Conservation (phyloP, 1,140 invertebrate genomes). For the Copidosoma floridanum region DNA sequence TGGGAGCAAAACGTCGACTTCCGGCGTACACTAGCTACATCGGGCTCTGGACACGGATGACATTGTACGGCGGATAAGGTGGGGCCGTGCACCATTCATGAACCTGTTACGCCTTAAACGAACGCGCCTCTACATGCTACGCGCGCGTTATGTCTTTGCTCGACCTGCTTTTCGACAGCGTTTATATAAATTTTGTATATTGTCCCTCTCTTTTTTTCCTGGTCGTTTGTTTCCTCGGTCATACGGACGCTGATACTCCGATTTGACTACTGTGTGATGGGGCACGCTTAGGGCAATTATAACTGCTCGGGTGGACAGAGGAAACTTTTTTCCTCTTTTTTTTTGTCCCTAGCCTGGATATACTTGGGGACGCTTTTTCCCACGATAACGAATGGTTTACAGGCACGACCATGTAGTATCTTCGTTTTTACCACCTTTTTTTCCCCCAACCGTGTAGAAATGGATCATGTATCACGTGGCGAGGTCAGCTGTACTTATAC, state of each 20-base stretch:
- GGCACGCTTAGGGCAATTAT: slow-evolving; percentile 19
- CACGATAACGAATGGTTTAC: slow-evolving; percentile 6
- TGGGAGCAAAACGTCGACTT: slow-evolving; percentile 44
- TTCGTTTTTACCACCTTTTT: too few species aligned
- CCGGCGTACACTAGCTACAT: slow-evolving; percentile 32
- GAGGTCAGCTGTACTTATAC: too few species aligned
- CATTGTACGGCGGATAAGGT: slow-evolving; percentile 47
- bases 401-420: too few species aligned
- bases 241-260: too few species aligned
- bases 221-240: too few species aligned
- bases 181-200: too few species aligned
- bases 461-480: too few species aligned
- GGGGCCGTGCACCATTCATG: slow-evolving; percentile 43
- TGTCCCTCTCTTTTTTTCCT: too few species aligned
- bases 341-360: background rate
- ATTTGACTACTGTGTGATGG: too few species aligned
- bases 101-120: slow-evolving; percentile 41
- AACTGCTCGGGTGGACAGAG: slow-evolving; percentile 18
- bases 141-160: background rate
- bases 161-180: too few species aligned
- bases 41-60: slow-evolving; percentile 37
- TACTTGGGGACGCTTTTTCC: slow-evolving; percentile 17
- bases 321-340: slow-evolving; percentile 17
- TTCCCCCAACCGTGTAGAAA: too few species aligned
- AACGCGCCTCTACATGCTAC: slow-evolving; percentile 24